Evolutionary conservation across 2,113 vertebrate species (phyloP), one percentile per base, ranked within the genome.

Genomic region (Dasyurus viverrinus): DNA sequence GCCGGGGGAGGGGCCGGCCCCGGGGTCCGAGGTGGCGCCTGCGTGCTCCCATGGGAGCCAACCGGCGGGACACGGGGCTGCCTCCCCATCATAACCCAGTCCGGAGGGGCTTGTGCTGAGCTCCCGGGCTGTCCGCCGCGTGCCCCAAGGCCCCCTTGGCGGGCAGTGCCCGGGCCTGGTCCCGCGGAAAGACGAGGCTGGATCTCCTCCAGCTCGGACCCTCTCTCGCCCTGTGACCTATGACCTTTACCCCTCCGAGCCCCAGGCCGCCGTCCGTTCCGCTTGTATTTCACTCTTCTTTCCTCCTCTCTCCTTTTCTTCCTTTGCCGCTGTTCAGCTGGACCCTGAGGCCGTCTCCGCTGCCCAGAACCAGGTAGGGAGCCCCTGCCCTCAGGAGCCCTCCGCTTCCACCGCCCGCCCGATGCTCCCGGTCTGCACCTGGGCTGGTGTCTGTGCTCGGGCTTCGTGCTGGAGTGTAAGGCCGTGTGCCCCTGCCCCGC

Each of bases 401-500:
- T 97, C 98, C 84, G 95, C 97, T 96, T 98, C 97, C 90, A 93
- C 94, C 12, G 97, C 98, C 91, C 97, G 97, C 94, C 97, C 11
- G 48, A 97, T 97, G 12, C 96, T 98, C 97, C 97, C 96, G 97
- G 97, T 97, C 95, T 98, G 97, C 98, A 98, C 98, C 98, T 99
- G 99, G 98, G 98, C 98, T 95, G 98, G 98, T 95, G 54, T 99
- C 98, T 99, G 99, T 84, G 98, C 98, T 98, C 98, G 98, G 36
- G 99, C 99, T 96, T 98, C 98, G 0, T 99, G 99, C 98, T 99
- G 98, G 99, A 99, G 99, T 91, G 99, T 99, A 99, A 99, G 99
- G 98, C 97, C 98, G 95, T 90, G 96, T 98, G 98, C 96, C 89
- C 94, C 94, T 2, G 90, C n/a, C 92, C 89, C 42, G 76, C 93